These are phyloP conservation scores for Hystrix cristata DNA, from an alignment of 2,113 vertebrate genomes.

Conservation along the genomic window DNA sequence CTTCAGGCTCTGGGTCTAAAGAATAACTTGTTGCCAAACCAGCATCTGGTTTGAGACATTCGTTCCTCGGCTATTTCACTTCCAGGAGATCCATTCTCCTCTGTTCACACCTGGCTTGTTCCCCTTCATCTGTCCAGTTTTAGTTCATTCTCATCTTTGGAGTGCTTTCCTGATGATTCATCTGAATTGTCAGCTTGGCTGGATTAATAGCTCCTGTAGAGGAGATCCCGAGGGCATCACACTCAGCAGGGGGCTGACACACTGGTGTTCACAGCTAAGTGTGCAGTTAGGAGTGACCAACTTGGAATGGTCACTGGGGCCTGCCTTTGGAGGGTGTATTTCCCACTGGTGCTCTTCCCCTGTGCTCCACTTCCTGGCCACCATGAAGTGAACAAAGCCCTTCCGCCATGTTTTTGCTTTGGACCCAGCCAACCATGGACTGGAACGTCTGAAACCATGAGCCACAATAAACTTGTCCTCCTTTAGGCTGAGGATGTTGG, in stretches of 20 bases:
- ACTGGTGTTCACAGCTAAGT: background rate
- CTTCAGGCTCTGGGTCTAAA: background rate
- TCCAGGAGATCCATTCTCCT: background rate
- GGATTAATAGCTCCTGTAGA: background rate
- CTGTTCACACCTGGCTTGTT: background rate
- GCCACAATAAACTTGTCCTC: background rate
- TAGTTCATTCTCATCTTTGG: background rate
- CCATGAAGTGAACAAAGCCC: background rate
- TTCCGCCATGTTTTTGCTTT: background rate
- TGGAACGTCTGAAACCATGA: background rate
- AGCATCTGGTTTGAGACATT: background rate
- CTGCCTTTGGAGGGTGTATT: too few relatives aligned
- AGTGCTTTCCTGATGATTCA: background rate
- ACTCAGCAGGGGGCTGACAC: background rate
- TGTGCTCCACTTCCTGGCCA: background rate
- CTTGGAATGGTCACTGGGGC: background rate
- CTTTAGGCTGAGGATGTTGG: background rate
- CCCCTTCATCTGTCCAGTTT: background rate
- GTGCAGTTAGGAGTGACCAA: background rate
- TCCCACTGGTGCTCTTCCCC: background rate
- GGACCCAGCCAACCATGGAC: background rate
- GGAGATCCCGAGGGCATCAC: background rate
- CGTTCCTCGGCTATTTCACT: background rate
- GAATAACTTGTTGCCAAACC: background rate
- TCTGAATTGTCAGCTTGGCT: background rate